phyloP scores from a whole-genome alignment of 2,113 vertebrate genomes.

The Caranx melampygus region DNA sequence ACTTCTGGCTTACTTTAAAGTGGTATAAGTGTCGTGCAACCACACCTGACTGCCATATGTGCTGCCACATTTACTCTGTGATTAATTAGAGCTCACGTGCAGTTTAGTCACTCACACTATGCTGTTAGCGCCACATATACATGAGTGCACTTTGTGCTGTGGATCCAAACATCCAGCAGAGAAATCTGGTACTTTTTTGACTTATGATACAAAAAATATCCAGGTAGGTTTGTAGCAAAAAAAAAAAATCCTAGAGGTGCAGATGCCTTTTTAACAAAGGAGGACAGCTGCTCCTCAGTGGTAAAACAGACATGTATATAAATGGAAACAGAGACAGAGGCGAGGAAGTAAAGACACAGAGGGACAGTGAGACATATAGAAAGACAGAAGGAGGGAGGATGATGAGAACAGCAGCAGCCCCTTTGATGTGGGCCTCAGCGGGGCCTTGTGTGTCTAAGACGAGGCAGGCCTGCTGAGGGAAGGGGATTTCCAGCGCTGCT shows the following conservation, averaged over 20 bases:
- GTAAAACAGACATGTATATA: background rate
- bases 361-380: conserved; percentile 64
- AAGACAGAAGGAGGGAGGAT: conserved; percentile 52
- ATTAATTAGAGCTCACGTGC: conserved; percentile 3
- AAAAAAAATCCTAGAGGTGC: background rate
- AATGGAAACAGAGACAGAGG: conserved; percentile 52
- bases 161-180: background rate
- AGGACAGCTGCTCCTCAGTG: background rate
- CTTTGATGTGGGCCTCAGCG: conserved; percentile 74
- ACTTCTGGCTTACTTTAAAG: conserved; percentile 19
- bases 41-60: conserved; percentile 30
- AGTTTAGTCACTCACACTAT: conserved; percentile 15
- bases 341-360: conserved; percentile 31
- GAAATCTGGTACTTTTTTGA: background rate
- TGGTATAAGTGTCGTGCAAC: background rate
- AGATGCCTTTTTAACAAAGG: background rate
- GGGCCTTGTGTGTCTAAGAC: conserved; percentile 66
- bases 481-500: conserved; percentile 79
- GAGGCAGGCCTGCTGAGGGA: conserved; percentile 62
- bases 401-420: conserved; percentile 75
- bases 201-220: background rate
- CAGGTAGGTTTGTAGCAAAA: background rate
- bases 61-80: background rate
- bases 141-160: background rate
- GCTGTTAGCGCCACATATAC: background rate